Base-by-base conservation (phyloP, 2,888 invertebrate species). In the Meteorus colon region DNA sequence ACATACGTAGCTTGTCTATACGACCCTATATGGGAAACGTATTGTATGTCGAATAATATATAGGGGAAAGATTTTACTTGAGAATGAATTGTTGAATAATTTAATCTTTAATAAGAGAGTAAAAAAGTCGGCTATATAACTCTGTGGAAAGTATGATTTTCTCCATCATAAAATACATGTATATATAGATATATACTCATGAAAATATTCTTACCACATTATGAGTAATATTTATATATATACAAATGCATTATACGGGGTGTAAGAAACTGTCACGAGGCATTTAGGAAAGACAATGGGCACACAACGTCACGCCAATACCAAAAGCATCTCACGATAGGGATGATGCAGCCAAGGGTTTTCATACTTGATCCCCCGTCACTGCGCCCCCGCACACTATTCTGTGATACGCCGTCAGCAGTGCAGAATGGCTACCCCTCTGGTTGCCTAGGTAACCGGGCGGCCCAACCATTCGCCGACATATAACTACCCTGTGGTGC, bases 351-450 rank as follows among this genome's bases (percentile, higher is more conserved):
- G 73, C 81, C 82, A 81, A 86, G 85, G 83, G 84, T 81, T 80
- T 79, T 62, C 77, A 48, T 55, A 55, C 19, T 55, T 55, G 55
- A 55, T 55, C 19, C 55, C 55, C 55, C 19, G 19, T 55, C 48
- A n/a, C 34, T 6, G 29, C 66, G 51, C 55, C 73, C 51, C 55
- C 73, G 66, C 66, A 66, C 55, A 74, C 78, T 74, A 66, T 75
- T 72, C 76, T 82, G 79, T 83, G 87, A 86, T 86, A 84, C 85
- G 86, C 85, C 89, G 87, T 83, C 87, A 86, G 85, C 89, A 86
- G 89, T 88, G 88, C 86, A 84, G 84, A 89, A 89, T 86, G 88
- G 87, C 85, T 84, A 85, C 86, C 86, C 86, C 87, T 84, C 82
- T 73, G 77, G 81, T 81, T 81, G 79, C 81, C 81, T 79, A 74